Conservation (phyloP, 2,888 invertebrate species). For the Lasioglossum malachurum region DNA sequence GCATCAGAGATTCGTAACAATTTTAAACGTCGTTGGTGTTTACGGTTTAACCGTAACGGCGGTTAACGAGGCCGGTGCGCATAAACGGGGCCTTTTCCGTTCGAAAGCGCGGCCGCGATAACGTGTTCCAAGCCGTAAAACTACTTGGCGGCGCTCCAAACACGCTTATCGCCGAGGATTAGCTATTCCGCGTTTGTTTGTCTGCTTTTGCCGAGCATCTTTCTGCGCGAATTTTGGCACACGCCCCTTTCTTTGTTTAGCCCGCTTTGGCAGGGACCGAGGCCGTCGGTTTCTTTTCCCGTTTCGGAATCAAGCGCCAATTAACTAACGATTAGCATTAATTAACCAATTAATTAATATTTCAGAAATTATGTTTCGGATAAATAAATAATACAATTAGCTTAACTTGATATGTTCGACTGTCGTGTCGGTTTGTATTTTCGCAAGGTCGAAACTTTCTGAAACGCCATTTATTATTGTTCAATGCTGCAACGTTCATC, state of each 20-base stretch:
- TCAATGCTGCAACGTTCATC: no score
- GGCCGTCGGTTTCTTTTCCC: constrained; percentile 36
- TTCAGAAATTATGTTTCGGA: no score
- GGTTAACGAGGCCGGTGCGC: constrained; percentile 37
- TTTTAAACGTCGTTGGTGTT: constrained; percentile 30
- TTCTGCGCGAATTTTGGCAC: constrained; percentile 66
- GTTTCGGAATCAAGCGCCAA: constrained; percentile 31
- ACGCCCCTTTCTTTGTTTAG: constrained; percentile 39
- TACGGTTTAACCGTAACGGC: constrained; percentile 35
- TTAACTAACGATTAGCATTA: background rate
- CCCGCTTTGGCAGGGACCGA: constrained; percentile 42
- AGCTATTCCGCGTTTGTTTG: constrained; percentile 69
- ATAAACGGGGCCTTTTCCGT: constrained; percentile 46
- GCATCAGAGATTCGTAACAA: background rate
- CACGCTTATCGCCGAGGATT: constrained; percentile 68
- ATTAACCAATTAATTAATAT: no score
- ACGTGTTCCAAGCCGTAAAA: constrained; percentile 55
- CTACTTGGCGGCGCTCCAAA: constrained; percentile 64
- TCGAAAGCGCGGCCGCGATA: constrained; percentile 55
- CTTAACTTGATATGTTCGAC: no score
- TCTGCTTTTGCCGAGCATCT: constrained; percentile 59
- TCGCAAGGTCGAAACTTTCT: no score
- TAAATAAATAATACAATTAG: no score
- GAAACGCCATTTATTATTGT: no score
- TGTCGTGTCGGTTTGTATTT: no score